Evolutionary conservation across 2,113 vertebrate species (phyloP), one percentile per base, ranked within the genome.

Genomic region (Eidolon helvum): DNA sequence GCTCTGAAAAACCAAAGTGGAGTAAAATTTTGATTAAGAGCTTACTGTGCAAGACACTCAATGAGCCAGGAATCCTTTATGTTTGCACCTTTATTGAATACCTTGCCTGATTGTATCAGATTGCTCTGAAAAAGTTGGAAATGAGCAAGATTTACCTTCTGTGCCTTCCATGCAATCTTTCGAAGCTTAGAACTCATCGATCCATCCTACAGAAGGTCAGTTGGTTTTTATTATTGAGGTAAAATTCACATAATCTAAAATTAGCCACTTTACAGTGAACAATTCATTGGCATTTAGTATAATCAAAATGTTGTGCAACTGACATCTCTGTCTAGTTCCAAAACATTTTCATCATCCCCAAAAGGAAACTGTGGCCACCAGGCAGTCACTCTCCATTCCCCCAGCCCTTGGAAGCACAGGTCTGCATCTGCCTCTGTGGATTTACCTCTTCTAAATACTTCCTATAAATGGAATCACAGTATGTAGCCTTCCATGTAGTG

Each of bases 231-330:
- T 33, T 45, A 35, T 80, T 43, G 50, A 94, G 61, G 6, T 87
- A 28, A 90, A 85, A 80, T 71, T 88, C 66, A 30, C 0, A 33
- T 66, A 16, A 59, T 59, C 18, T 43, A 71, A 86, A 90, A 87
- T 22, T 45, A 72, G 50, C 1, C 21, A 48, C 26, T 85, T 88
- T 71, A 48, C 69, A 71, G 7, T 35, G 26, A 74, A 16, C 4
- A 50, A 10, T 59, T 55, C 21, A 55, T 0, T 83, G 53, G 3
- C 28, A 69, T 90, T 74, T 63, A n/a, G 9, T 78, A n/a, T 61
- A 59, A 83, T 83, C 30, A 61, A 43, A 89, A 38, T 83, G 15
- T 24, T 71, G 16, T n/a, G 6, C 10, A 50, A 7, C 35, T 50
- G 2, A 33, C 24, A 15, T 57, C 24, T 53, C 74, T 24, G 3